Conservation (phyloP, 2,888 invertebrate genomes). For the Melitaea athalia region DNA sequence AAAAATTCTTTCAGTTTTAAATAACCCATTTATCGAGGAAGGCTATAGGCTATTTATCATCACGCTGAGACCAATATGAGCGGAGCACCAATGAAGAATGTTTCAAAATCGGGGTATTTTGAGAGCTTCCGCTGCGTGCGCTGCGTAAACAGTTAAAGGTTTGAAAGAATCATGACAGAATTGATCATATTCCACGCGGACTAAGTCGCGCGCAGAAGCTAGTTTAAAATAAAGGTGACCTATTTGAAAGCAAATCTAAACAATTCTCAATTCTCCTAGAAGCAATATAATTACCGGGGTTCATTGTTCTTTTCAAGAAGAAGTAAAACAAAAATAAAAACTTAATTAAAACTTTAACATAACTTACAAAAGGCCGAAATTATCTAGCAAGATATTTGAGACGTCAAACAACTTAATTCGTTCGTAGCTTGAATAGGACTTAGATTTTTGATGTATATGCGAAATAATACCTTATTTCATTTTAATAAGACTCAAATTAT, state of each 20-base stretch:
- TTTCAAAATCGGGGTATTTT: too few relatives aligned
- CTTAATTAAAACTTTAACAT: slow-evolving; percentile 33
- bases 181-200: too few relatives aligned
- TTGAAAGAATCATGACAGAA: too few relatives aligned
- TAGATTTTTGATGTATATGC: slow-evolving; percentile 22
- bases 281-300: not conserved
- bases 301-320: slow-evolving; percentile 3
- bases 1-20: too few relatives aligned
- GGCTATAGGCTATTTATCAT: too few relatives aligned
- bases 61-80: too few relatives aligned
- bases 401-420: slow-evolving; percentile 36
- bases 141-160: too few relatives aligned
- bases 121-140: too few relatives aligned
- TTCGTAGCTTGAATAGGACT: slow-evolving; percentile 34
- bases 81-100: too few relatives aligned
- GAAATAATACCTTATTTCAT: slow-evolving; percentile 38
- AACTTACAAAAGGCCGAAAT: slow-evolving; percentile 29
- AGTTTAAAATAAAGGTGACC: not conserved
- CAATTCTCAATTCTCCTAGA: not conserved
- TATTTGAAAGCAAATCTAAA: not conserved
- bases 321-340: slow-evolving; percentile 13
- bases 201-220: too few relatives aligned
- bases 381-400: slow-evolving; percentile 35
- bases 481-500: slow-evolving; percentile 50
- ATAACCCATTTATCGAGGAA: too few relatives aligned